phyloP scores from a whole-genome alignment of 92 coral and sea anemone species.

The Virgularia gustaviana region DNA sequence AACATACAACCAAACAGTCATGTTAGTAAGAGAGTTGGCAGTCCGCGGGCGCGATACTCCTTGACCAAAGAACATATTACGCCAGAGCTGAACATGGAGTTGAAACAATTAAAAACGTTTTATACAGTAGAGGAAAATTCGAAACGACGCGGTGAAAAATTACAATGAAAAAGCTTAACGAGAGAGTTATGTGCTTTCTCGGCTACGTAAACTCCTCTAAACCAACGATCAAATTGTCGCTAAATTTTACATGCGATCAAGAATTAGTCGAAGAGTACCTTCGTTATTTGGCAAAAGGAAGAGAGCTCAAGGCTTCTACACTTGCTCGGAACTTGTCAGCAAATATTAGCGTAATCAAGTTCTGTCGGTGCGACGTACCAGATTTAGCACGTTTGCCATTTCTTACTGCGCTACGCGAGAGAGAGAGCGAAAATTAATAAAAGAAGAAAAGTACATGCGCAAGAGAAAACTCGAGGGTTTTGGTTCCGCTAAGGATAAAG shows the following conservation, averaged over 20 bases:
- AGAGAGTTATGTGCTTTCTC: constrained; percentile 17
- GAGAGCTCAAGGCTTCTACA: constrained; percentile 17
- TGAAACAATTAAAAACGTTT: background rate
- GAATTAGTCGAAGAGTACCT: no score
- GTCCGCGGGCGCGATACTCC: background rate
- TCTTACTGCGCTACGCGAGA: constrained; percentile 1
- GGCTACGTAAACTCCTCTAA: background rate
- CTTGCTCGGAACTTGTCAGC: constrained; percentile 2
- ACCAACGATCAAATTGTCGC: background rate
- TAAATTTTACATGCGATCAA: no score
- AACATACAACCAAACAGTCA: background rate
- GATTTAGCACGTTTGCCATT: constrained; percentile 3
- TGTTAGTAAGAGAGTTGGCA: background rate
- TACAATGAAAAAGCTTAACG: background rate
- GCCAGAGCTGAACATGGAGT: constrained; percentile 10
- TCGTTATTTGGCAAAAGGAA: constrained; percentile 12
- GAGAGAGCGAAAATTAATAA: constrained; percentile 2
- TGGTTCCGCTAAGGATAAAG: background rate
- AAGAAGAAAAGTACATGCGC: constrained; percentile 8
- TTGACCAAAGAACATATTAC: background rate
- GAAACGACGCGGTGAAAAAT: background rate
- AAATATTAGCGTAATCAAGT: constrained; percentile 2
- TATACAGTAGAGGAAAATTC: background rate
- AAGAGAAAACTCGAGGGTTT: constrained; percentile 16
- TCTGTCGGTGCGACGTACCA: background rate